phyloP scores from a whole-genome alignment of 1,140 invertebrate species.

The Pseudomyrmex concolor region DNA sequence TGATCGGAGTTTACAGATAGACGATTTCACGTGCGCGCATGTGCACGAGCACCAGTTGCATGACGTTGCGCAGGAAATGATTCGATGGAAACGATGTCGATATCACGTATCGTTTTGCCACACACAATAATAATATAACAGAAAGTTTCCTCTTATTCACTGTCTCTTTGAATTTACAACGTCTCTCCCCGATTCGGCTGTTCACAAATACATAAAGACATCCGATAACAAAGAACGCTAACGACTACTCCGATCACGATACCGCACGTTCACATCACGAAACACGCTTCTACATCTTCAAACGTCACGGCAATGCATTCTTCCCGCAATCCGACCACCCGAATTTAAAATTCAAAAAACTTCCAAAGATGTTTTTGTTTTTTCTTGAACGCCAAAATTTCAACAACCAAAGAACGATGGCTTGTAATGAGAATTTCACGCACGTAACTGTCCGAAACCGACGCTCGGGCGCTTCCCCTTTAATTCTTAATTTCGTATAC shows the following conservation, averaged over 20 bases:
- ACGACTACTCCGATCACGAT: slow-evolving; percentile 59
- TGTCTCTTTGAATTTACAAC: not conserved
- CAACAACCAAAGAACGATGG: not conserved
- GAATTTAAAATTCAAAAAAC: not conserved
- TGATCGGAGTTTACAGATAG: slow-evolving; percentile 47
- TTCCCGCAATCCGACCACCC: not conserved
- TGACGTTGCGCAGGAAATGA: slow-evolving; percentile 46
- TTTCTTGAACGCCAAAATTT: not conserved
- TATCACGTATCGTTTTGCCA: not conserved
- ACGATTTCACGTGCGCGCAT: slow-evolving; percentile 42
- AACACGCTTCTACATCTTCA: slow-evolving; percentile 7
- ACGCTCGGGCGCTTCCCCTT: slow-evolving; percentile 34
- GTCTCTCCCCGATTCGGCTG: too few relatives aligned
- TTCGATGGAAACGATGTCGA: slow-evolving; percentile 7
- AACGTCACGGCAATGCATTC: not conserved
- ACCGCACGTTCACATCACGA: slow-evolving; percentile 67
- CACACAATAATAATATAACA: not conserved
- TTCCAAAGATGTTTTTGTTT: not conserved
- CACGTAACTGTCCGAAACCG: slow-evolving; percentile 10
- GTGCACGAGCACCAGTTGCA: slow-evolving; percentile 74
- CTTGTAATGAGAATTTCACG: slow-evolving; percentile 11
- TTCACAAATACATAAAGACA: not conserved
- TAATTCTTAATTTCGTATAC: slow-evolving; percentile 58
- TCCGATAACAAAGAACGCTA: not conserved
- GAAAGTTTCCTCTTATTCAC: not conserved